These are phyloP conservation scores for Zeus faber DNA, from an alignment of 2,113 vertebrate species.

Conservation along the genomic window DNA sequence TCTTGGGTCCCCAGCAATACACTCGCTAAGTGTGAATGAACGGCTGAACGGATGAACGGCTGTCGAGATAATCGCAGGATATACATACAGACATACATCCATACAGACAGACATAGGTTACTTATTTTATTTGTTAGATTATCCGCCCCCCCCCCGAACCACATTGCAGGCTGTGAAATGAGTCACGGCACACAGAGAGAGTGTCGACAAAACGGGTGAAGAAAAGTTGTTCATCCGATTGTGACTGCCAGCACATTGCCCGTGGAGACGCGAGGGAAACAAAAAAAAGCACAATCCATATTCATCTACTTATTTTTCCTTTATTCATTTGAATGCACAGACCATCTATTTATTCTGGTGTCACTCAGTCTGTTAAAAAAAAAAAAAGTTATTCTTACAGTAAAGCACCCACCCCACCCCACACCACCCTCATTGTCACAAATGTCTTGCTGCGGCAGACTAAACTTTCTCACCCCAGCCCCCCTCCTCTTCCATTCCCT, in stretches of 20 bases:
- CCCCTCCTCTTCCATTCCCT: background rate
- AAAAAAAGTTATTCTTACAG: slow-evolving; percentile 19
- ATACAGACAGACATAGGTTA: no score
- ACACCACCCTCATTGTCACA: slow-evolving; percentile 35
- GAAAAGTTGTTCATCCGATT: slow-evolving; percentile 67
- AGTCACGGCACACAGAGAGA: slow-evolving; percentile 56
- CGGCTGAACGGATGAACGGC: no score
- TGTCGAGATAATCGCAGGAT: no score
- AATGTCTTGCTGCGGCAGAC: slow-evolving; percentile 34
- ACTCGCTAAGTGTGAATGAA: no score
- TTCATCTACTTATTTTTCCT: slow-evolving; percentile 47
- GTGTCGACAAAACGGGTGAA: slow-evolving; percentile 55
- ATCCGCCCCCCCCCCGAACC: slow-evolving; percentile 54
- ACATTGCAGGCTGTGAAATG: slow-evolving; percentile 64
- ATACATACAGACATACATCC: no score
- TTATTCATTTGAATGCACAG: slow-evolving; percentile 44
- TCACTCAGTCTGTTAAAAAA: slow-evolving; percentile 37
- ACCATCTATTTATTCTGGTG: slow-evolving; percentile 42
- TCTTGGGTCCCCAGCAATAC: no score
- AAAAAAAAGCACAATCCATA: slow-evolving; percentile 44
- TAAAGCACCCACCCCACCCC: slow-evolving; percentile 19
- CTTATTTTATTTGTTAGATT: no score
- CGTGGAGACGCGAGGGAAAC: slow-evolving; percentile 58
- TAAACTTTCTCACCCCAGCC: slow-evolving; percentile 38
- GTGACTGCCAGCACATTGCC: slow-evolving; percentile 62